phyloP scores from a whole-genome alignment of 2,797 vertebrate species.

The Gobionotothen gibberifrons region DNA sequence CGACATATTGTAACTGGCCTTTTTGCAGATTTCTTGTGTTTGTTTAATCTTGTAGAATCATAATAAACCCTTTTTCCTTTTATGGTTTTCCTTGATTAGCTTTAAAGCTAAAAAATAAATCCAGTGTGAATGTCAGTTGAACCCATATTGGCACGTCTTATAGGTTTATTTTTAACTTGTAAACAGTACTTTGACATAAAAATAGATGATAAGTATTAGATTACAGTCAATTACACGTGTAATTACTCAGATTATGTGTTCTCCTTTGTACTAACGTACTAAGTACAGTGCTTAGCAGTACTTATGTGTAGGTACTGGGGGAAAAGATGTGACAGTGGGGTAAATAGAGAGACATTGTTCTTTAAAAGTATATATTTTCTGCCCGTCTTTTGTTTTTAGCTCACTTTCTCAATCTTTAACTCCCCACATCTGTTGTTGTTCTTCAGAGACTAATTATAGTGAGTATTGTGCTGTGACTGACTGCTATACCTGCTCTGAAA shows the following conservation, averaged over 20 bases:
- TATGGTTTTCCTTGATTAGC: neutral
- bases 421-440: slow-evolving; percentile 78
- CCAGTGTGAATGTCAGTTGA: neutral
- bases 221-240: too few relatives aligned
- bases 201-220: neutral
- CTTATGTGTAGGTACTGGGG: too few relatives aligned
- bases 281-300: too few relatives aligned
- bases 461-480: slow-evolving; percentile 80
- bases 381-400: slow-evolving; percentile 39
- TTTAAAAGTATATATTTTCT: slow-evolving; percentile 24
- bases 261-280: too few relatives aligned
- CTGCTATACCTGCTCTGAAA: slow-evolving; percentile 76
- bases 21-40: neutral
- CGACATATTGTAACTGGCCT: neutral
- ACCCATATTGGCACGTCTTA: neutral
- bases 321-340: neutral
- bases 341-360: slow-evolving; percentile 30
- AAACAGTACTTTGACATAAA: neutral
- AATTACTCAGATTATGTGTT: too few relatives aligned
- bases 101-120: neutral
- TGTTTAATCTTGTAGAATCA: neutral
- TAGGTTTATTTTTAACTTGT: neutral
- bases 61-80: neutral
- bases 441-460: slow-evolving; percentile 82
- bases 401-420: slow-evolving; percentile 41